A percentile compares a stretch with the other conserved stretches of the same genome.
Evolutionary conservation across 2,888 invertebrate genomes (phyloP).

Genomic region (Barypeithes pellucidus): DNA sequence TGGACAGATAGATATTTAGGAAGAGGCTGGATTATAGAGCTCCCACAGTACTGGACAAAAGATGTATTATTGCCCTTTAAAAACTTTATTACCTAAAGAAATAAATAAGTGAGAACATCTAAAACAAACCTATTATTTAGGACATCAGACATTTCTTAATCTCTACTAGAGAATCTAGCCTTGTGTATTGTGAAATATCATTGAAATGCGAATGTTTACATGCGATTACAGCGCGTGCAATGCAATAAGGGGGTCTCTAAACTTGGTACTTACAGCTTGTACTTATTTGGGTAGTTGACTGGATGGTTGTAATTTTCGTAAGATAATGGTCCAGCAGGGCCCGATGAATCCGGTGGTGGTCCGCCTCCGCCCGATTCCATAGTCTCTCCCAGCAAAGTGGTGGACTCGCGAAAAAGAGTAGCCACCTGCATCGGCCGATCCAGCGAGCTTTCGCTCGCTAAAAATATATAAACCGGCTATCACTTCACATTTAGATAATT

Average conservation of each 20-base stretch:
- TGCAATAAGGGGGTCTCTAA: slow-evolving; percentile 44
- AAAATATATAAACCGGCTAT: slow-evolving; percentile 60
- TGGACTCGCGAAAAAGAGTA: slow-evolving; percentile 79
- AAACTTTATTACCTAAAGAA: neutral
- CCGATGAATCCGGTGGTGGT: slow-evolving; percentile 70
- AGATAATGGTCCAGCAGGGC: slow-evolving; percentile 64
- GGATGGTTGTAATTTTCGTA: slow-evolving; percentile 69
- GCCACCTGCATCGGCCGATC: slow-evolving; percentile 77
- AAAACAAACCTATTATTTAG: slow-evolving; percentile 31
- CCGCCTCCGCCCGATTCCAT: slow-evolving; percentile 74
- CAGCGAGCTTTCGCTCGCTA: slow-evolving; percentile 65
- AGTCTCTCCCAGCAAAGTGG: slow-evolving; percentile 78
- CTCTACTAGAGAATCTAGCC: slow-evolving; percentile 36
- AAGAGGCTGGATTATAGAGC: neutral
- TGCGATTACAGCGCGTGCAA: slow-evolving; percentile 58
- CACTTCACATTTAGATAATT: slow-evolving; percentile 62
- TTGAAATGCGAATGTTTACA: slow-evolving; percentile 60
- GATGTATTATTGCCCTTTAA: neutral
- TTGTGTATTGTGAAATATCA: slow-evolving; percentile 38
- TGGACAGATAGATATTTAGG: neutral
- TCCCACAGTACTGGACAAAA: neutral
- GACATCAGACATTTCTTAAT: slow-evolving; percentile 39
- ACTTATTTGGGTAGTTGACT: slow-evolving; percentile 69
- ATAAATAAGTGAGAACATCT: slow-evolving; percentile 9
- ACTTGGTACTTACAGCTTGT: slow-evolving; percentile 69